Percentiles rank a stretch among this genome's conserved stretches.
Conservation (phyloP, 2,113 vertebrate species). For the Amphilophus citrinellus region DNA sequence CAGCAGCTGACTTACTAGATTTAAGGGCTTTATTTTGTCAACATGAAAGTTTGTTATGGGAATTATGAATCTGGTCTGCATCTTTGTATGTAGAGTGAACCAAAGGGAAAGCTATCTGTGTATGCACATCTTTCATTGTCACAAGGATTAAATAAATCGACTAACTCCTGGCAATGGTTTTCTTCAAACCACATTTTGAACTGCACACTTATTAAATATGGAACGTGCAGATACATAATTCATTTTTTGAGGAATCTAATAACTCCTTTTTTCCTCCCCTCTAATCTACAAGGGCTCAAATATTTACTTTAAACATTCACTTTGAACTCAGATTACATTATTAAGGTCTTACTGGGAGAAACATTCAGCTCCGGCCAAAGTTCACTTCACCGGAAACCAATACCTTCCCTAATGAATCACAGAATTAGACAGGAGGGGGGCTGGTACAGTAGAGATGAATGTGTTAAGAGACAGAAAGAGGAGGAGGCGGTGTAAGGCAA, state of each 20-base stretch:
- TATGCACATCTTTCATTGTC: background rate
- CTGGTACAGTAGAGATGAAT: constrained; percentile 1
- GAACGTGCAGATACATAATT: background rate
- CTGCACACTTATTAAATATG: constrained; percentile 8
- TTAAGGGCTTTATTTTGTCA: constrained; percentile 43
- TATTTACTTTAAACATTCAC: constrained; percentile 42
- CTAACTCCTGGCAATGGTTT: background rate
- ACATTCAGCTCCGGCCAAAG: constrained; percentile 71
- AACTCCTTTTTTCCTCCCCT: background rate
- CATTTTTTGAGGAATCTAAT: background rate
- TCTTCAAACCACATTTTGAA: background rate
- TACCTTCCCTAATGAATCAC: constrained; percentile 61
- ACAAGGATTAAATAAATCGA: background rate
- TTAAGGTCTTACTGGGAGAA: constrained; percentile 59
- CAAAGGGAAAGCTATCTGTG: background rate
- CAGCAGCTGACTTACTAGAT: background rate
- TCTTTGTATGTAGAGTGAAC: background rate
- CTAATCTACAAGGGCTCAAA: constrained; percentile 14
- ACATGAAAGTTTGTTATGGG: constrained; percentile 37
- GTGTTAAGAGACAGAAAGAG: constrained; percentile 7
- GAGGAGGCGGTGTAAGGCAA: background rate
- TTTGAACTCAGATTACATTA: constrained; percentile 68
- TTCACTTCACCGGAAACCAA: constrained; percentile 63
- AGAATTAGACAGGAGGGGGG: constrained; percentile 7
- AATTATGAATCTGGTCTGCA: background rate